phyloP scores from a whole-genome alignment of 2,113 vertebrate species.

The Oenanthe melanoleuca region DNA sequence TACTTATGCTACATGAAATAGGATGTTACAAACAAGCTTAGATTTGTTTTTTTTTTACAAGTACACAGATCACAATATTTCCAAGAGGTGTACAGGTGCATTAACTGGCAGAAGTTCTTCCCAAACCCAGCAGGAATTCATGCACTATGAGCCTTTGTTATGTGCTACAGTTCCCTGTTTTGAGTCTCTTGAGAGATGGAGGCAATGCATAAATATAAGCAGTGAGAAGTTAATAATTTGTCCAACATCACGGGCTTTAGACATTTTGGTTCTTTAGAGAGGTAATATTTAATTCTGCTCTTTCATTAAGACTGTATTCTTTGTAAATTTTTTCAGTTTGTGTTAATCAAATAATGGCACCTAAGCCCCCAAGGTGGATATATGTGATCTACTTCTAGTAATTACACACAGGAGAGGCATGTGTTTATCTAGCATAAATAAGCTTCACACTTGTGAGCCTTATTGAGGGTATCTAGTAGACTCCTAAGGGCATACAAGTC shows the following conservation, averaged over 20 bases:
- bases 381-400: background rate
- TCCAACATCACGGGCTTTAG: background rate
- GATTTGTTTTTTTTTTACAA: background rate
- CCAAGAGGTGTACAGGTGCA: background rate
- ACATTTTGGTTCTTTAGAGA: background rate
- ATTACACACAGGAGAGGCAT: background rate
- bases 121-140: background rate
- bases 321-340: background rate
- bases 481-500: background rate
- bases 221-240: background rate
- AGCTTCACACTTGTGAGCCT: background rate
- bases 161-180: background rate
- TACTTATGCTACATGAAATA: background rate
- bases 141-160: background rate
- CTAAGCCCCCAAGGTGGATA: background rate
- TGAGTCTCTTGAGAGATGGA: background rate
- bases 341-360: background rate
- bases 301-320: background rate
- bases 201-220: background rate
- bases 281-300: background rate
- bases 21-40: background rate
- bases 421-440: slow-evolving; percentile 1
- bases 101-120: background rate
- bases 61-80: background rate
- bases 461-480: background rate